Evolutionary conservation across 2,113 vertebrate species (phyloP).

Genomic region (Ceyx melanurus): DNA sequence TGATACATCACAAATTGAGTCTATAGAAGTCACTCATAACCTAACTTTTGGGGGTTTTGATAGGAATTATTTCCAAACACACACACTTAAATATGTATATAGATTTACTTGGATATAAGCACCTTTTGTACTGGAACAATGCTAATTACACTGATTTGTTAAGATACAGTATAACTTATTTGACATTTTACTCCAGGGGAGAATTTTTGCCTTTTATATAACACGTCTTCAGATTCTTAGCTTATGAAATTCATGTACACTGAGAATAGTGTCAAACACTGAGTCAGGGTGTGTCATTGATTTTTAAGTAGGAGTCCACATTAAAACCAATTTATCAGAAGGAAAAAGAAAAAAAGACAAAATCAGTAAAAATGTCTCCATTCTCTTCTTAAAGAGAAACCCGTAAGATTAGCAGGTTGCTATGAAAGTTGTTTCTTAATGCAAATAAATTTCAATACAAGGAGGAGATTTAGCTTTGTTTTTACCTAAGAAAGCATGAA

Average conservation of each 20-base stretch:
- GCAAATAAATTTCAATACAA: not conserved
- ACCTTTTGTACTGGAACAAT: not conserved
- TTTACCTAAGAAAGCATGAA: not conserved
- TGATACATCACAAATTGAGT: not conserved
- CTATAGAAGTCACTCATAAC: not conserved
- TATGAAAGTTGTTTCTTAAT: not conserved
- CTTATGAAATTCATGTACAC: not conserved
- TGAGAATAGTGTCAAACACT: conserved; percentile 13
- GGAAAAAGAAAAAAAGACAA: conserved; percentile 4
- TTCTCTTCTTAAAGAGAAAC: not conserved
- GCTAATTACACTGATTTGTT: conserved; percentile 5
- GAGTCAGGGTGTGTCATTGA: conserved; percentile 30
- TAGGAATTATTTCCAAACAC: not conserved
- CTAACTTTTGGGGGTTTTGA: not conserved
- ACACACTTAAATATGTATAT: not conserved
- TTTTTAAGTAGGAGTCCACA: conserved; percentile 38
- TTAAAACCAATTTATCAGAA: conserved; percentile 45
- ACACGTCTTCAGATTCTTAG: not conserved
- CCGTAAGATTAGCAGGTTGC: not conserved
- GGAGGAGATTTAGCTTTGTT: not conserved
- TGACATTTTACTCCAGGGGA: not conserved
- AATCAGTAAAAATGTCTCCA: conserved; percentile 35
- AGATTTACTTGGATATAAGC: not conserved
- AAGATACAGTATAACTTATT: not conserved
- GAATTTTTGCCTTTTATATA: conserved; percentile 2